phyloP scores from a whole-genome alignment of 2,797 vertebrate genomes.

The Tarsius wallacei region DNA sequence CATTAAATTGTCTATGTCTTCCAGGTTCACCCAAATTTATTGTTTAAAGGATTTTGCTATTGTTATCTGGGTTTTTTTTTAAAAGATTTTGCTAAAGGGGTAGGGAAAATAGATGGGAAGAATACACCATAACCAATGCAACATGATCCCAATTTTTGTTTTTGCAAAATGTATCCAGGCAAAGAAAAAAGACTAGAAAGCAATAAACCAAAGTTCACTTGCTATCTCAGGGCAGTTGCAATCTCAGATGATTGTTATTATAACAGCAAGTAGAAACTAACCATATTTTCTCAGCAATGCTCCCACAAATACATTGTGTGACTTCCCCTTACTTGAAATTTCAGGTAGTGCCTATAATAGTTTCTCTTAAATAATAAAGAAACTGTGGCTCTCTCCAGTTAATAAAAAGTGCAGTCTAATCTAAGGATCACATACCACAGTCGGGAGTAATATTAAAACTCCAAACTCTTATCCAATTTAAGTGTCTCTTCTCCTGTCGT shows the following conservation, averaged over 20 bases:
- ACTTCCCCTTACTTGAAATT: background rate
- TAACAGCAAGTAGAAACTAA: conserved; percentile 24
- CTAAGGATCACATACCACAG: background rate
- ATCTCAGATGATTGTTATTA: background rate
- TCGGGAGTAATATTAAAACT: conserved; percentile 6
- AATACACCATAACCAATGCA: background rate
- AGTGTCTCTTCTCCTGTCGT: background rate
- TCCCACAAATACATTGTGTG: background rate
- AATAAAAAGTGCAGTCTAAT: background rate
- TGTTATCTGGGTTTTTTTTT: background rate
- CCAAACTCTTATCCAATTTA: background rate
- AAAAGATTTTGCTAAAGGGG: conserved; percentile 33
- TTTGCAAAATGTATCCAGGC: background rate
- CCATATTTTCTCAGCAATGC: background rate
- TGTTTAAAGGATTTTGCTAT: conserved; percentile 30
- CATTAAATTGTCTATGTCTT: conserved; percentile 27
- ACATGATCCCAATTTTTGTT: conserved; percentile 48
- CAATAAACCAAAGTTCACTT: background rate
- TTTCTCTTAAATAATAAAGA: conserved; percentile 31
- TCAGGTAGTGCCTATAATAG: background rate
- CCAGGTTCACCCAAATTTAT: background rate
- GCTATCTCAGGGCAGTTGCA: background rate
- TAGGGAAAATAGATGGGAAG: conserved; percentile 20
- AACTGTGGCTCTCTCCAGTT: background rate
- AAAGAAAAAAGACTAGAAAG: background rate